Percentiles rank a stretch among this genome's conserved stretches.
Evolutionary conservation across 2,888 invertebrate species (phyloP).

Genomic region (Tromatobia lineatoria): DNA sequence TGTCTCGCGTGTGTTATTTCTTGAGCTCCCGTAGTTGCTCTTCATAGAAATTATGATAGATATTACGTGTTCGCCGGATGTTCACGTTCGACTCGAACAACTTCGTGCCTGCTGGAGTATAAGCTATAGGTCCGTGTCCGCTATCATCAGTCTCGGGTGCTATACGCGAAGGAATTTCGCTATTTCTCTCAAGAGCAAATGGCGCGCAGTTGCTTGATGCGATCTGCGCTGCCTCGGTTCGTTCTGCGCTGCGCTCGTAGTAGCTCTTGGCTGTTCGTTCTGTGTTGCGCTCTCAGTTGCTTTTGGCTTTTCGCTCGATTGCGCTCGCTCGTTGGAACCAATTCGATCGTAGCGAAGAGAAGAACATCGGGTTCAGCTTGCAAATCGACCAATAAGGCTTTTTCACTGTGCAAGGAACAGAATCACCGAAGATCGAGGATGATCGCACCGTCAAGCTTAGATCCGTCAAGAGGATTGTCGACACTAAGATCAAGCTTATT

Average conservation of each 20-base stretch:
- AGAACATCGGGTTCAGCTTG: conserved; percentile 22
- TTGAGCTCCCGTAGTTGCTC: conserved; percentile 29
- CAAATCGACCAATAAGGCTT: conserved; percentile 40
- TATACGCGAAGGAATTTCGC: conserved; percentile 79
- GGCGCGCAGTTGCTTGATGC: conserved; percentile 66
- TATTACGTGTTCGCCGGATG: conserved; percentile 60
- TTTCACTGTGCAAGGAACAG: conserved; percentile 23
- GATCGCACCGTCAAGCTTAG: conserved; percentile 23
- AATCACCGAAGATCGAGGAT: conserved; percentile 17
- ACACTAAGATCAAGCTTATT: too few relatives aligned
- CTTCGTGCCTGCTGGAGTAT: conserved; percentile 26
- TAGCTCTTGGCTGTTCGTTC: background rate
- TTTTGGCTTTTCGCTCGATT: conserved; percentile 38
- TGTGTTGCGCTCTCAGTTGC: conserved; percentile 8
- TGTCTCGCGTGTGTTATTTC: conserved; percentile 18
- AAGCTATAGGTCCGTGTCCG: conserved; percentile 39
- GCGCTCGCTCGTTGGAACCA: conserved; percentile 39
- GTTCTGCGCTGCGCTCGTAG: conserved; percentile 8
- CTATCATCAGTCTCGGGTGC: conserved; percentile 62
- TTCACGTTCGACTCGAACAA: conserved; percentile 63
- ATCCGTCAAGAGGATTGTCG: conserved; percentile 21
- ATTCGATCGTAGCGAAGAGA: conserved; percentile 56
- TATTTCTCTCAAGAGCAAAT: conserved; percentile 74
- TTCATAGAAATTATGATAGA: conserved; percentile 35
- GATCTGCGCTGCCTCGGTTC: conserved; percentile 1